Evolutionary conservation across 1,140 invertebrate genomes (phyloP).

Genomic region (Metopolophium dirhodum): DNA sequence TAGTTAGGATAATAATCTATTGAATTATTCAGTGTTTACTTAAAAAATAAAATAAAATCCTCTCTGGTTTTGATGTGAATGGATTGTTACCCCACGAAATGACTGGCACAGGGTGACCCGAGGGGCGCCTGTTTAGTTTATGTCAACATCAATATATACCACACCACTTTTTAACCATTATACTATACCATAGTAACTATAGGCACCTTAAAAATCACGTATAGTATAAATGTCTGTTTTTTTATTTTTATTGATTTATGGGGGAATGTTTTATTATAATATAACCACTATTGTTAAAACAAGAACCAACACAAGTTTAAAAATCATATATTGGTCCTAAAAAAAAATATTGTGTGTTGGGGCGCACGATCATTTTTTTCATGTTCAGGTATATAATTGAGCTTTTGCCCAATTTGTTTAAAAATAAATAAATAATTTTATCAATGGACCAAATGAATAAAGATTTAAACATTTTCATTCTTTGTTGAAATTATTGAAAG

Average conservation of each 20-base stretch:
- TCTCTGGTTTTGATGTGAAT: neutral
- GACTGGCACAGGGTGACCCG: neutral
- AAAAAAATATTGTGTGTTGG: neutral
- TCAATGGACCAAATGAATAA: neutral
- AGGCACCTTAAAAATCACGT: neutral
- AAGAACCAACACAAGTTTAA: neutral
- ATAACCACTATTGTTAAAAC: neutral
- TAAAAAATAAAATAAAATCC: constrained; percentile 22
- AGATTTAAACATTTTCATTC: neutral
- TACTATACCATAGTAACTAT: neutral
- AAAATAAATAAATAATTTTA: neutral
- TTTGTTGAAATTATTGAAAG: neutral
- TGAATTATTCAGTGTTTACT: constrained; percentile 31
- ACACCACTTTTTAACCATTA: neutral
- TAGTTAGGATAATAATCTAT: constrained; percentile 34
- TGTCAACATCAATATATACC: constrained; percentile 18
- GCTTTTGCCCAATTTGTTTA: neutral
- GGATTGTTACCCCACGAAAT: neutral
- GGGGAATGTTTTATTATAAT: neutral
- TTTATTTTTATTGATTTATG: neutral
- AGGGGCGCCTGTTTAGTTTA: constrained; percentile 4
- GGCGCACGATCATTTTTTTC: neutral
- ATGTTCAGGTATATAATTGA: neutral
- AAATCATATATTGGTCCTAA: neutral
- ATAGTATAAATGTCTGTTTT: neutral